Base-by-base conservation (phyloP, 2,888 invertebrate species). In the Macrostomum cliftonense region DNA sequence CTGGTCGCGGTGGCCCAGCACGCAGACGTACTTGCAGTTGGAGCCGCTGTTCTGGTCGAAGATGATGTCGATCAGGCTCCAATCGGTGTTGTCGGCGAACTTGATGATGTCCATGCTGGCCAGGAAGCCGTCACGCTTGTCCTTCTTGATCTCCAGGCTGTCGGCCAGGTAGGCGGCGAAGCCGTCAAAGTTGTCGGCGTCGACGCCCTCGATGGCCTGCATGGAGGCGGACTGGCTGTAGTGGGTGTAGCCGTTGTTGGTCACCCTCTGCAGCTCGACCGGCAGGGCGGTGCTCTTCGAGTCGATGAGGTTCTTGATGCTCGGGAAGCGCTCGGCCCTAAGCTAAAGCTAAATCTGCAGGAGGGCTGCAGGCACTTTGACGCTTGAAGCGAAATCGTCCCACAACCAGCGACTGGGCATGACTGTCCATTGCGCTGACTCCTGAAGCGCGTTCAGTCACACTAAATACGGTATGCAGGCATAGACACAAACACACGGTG, bases 191-290 rank as follows among this genome's bases (percentile, higher is more conserved):
- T 16, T 45, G 37, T 16, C 45, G 14, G 45, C 37, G 13, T 45
- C 45, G 2, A 45, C 45, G 38, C 38, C 38, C 17, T 45, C 45
- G 45, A 45, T 45, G 13, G 45, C 45, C 17, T 45, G 45, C 17
- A 45, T 37, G 14, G 45, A 37, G 14, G 45, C 45, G 16, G 45
- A 45, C 38, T 38, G 45, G 36, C 45, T 45, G 20, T 37, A 45
- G 14, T 37, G 37, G 16, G 14, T 45, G 36, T 37, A 45, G 36
- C 45, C 45, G 37, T 38, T 19, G 36, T 45, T 45, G 37, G 45
- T 45, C 11, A 45, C 38, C 36, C 17, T 45, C 38, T 45, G 19
- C 17, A 45, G 37, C 13, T 37, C 28, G 20, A 45, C 36, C 16
- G 37, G 37, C 14, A 38, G 37, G 13, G 45, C 38, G 16, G 45